These are phyloP conservation scores for Pristiophorus japonicus DNA, from an alignment of 2,113 vertebrate genomes.

Conservation along the genomic window DNA sequence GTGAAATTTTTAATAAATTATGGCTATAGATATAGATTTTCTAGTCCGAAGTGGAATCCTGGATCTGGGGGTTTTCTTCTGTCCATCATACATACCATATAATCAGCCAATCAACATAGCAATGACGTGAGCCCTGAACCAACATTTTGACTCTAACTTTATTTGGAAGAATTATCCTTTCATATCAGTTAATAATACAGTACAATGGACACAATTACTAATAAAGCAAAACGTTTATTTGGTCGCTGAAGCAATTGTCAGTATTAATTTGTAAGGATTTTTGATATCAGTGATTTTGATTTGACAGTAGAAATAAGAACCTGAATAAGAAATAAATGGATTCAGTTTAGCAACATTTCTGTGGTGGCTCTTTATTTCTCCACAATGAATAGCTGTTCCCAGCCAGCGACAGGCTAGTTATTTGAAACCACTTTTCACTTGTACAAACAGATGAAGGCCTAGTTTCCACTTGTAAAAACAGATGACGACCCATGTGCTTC, in stretches of 20 bases:
- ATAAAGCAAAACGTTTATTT: background rate
- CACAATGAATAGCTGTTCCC: slow-evolving; percentile 34
- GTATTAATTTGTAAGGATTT: background rate
- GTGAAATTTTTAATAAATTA: no score
- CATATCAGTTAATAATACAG: background rate
- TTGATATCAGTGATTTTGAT: background rate
- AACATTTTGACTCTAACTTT: background rate
- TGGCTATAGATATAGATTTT: background rate
- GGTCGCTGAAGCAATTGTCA: background rate
- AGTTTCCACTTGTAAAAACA: slow-evolving; percentile 35
- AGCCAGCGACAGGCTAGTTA: background rate
- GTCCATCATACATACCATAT: background rate
- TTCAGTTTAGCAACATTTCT: slow-evolving; percentile 3
- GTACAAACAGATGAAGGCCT: slow-evolving; percentile 31
- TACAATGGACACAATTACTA: background rate
- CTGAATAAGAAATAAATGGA: background rate
- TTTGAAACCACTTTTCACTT: slow-evolving; percentile 35
- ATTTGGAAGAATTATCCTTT: background rate
- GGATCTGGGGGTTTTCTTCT: background rate
- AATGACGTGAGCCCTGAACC: background rate
- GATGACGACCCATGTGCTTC: slow-evolving; percentile 33
- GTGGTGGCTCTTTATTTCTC: background rate
- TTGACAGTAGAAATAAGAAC: background rate
- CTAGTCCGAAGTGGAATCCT: background rate
- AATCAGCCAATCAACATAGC: background rate